Evolutionary conservation across 1,140 invertebrate genomes (phyloP), one percentile per base, ranked within the genome.

Genomic region (Tigriopus japonicus): DNA sequence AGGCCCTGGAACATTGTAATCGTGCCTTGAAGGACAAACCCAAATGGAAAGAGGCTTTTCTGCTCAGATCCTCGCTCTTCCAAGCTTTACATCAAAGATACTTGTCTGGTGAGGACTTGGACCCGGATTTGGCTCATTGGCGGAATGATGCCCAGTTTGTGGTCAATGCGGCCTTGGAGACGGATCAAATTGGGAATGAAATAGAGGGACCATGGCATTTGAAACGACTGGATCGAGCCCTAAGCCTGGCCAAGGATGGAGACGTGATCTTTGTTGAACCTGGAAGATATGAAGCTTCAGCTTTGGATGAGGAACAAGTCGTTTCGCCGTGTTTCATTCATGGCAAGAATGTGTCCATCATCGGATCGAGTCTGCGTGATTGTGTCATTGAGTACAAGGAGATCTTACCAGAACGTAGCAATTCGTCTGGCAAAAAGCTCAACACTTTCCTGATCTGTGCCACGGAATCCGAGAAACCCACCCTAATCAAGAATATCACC

Each of bases 341-440:
- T 21, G 17, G 52, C 24, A 43, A 42, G 9, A 60, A 60, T 24
- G 41, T 52, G 14, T 52, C 12, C n/a, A 42, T 54, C 21, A 24
- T 42, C 15, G 53, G 51, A 12, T 21, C 45, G 6, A 54, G 63
- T 40, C 63, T 65, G 15, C 65, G 40, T 7, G 62, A 63, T 9
- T 62, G 52, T 21, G 60, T 63, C 19, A 52, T 64, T n/a, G 12
- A 64, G 59, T 62, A 13, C 51, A 23, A 55, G 12, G 56, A 41
- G 21, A 15, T 49, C n/a, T 49, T 49, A 21, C 45, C 2, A 10
- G 45, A 49, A 49, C 21, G 45, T n/a, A n/a, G n/a, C n/a, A 49
- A 21, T 17, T 21, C 45, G 3, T 5, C 45, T 6, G 45, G 3
- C 6, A 17, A 49, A 6, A 49, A 49, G 6, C 21, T 49, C n/a